Evolutionary conservation across 2,888 invertebrate species (phyloP), one percentile per base, ranked within the genome.

Genomic region (Netelia fuscicornis): DNA sequence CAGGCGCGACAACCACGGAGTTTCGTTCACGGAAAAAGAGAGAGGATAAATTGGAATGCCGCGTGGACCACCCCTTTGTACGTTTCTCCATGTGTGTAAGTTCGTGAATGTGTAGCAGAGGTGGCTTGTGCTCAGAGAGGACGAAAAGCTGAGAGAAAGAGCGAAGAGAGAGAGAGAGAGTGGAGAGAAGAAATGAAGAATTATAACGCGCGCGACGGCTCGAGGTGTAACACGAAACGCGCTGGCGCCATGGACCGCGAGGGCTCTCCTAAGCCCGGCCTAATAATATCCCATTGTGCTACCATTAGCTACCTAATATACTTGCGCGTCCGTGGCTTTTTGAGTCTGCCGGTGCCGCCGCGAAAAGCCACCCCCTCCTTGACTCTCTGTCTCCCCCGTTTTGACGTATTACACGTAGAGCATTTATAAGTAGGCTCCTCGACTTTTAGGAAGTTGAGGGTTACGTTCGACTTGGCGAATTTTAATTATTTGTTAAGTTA

Each of bases 231-330:
- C 89, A 91, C 90, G 93, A 93, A 93, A 92, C 93, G 90, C 87
- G 79, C 87, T 90, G 93, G 93, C 93, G 93, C 93, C 93, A 90
- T 88, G 77, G 86, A 87, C 87, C 86, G 86, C 84, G 77, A 75
- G 83, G 85, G 75, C 80, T 81, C 84, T 65, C 67, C 87, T 91
- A 91, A 92, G 90, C 90, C 87, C 87, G 87, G 86, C 89, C 91
- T 92, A 92, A 92, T 92, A 92, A 92, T 92, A 92, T 92, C 91
- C 92, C 90, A 92, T 92, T 92, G 92, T 92, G 91, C 90, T 90
- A 89, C 92, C 92, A 92, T 93, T 93, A 93, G 92, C 89, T 88
- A 87, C 87, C 89, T 89, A 91, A 91, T 88, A 85, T 86, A 85
- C 89, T 89, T 89, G 86, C 85, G 76, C 87, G 83, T 80, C 67